Evolutionary conservation across 1,140 invertebrate species (phyloP), one percentile per base, ranked within the genome.

Genomic region (Papilio aristodemus): DNA sequence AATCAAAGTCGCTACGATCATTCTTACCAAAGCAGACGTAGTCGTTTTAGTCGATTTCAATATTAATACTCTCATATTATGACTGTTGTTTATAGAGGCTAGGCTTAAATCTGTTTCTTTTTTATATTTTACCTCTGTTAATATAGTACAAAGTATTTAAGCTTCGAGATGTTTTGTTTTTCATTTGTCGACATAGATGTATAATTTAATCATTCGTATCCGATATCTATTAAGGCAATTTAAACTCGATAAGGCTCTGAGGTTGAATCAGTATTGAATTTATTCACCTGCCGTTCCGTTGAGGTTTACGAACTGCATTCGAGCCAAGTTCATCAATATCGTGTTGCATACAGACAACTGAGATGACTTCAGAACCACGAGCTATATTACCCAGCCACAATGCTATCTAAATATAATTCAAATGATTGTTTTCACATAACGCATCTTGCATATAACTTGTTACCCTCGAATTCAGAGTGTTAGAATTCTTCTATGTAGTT

Each of bases 401-500:
- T 71, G 77, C 74, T 84, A 76, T 80, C 69, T 81, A 79, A 78
- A 78, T 46, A 67, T 77, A 79, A 72, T 75, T 73, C 73, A 76
- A 79, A 80, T 80, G 78, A 83, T 84, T n/a, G n/a, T 54, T 43
- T 22, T 86, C 79, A 67, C 72, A 71, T 78, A 79, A 77, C 80
- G 74, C 74, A 76, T 84, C 75, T 73, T 80, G 79, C 70, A 74
- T 77, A 71, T 81, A 85, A 80, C 74, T 87, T 84, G 84, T 84
- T 87, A 77, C 73, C 79, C 74, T 82, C 74, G 72, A 79, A 83
- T 82, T 86, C 83, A 84, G 78, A 32, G 22, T 88, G 79, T 86
- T 91, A 89, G 82, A 86, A 83, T 86, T 84, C 78, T 85, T 89
- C 80, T 87, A 80, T 77, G 83, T 90, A 89, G 85, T 73, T 83